Conservation (phyloP, 2,888 invertebrate species). For the Acleris sparsana region DNA sequence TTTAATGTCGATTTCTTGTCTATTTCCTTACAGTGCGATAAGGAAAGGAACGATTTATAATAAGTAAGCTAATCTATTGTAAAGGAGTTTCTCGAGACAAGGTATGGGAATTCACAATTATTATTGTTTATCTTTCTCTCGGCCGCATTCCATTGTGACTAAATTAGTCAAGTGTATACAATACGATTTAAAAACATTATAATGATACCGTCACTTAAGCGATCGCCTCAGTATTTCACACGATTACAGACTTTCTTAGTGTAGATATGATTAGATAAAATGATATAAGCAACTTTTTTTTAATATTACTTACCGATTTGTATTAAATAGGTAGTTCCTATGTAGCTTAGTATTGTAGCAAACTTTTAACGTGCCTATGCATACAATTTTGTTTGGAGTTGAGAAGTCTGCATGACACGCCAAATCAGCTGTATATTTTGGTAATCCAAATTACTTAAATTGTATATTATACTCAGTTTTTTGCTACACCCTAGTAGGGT, state of each 20-base stretch:
- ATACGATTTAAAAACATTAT: constrained; percentile 2
- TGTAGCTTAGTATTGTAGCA: no score
- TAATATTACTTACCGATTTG: no score
- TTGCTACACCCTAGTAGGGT: no score
- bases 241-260: constrained; percentile 15
- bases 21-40: constrained; percentile 74
- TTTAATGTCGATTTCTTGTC: constrained; percentile 56
- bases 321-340: no score
- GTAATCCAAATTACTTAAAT: no score
- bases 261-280: constrained; percentile 32
- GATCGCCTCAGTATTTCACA: constrained; percentile 15
- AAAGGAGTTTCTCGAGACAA: constrained; percentile 46
- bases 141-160: constrained; percentile 27
- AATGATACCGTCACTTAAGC: constrained; percentile 17
- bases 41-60: constrained; percentile 64
- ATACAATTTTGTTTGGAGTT: no score
- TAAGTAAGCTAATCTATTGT: constrained; percentile 74
- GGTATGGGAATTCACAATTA: constrained; percentile 38
- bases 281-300: no score
- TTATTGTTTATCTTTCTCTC: constrained; percentile 27
- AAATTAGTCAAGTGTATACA: constrained; percentile 22
- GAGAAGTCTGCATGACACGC: no score
- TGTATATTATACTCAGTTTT: no score
- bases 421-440: no score
- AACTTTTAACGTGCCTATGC: no score